Evolutionary conservation across 2,113 vertebrate species (phyloP).

Genomic region (Agapornis roseicollis): DNA sequence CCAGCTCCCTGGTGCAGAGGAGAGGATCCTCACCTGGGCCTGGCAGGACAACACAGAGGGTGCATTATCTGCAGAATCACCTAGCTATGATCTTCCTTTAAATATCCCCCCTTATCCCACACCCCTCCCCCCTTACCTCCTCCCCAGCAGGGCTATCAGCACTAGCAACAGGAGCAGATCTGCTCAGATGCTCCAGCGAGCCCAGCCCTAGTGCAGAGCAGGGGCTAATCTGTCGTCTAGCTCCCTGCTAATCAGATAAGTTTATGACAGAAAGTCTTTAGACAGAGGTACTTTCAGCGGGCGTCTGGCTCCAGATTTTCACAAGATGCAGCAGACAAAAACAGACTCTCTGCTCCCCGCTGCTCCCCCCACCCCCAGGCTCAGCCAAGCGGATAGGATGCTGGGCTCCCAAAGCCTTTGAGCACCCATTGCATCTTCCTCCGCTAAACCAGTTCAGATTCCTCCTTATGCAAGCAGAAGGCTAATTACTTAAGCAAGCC

Average conservation of each 20-base stretch:
- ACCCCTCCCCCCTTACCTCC: background rate
- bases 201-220: background rate
- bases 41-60: background rate
- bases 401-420: background rate
- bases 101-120: background rate
- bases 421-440: background rate
- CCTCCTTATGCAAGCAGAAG: constrained; percentile 68
- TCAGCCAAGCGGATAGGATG: background rate
- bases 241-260: constrained; percentile 64
- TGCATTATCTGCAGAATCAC: constrained; percentile 28
- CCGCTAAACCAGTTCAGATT: background rate
- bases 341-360: background rate
- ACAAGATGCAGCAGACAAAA: background rate
- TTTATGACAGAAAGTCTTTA: constrained; percentile 50
- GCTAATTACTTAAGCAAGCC: constrained; percentile 44
- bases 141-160: background rate
- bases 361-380: background rate
- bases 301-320: constrained; percentile 47
- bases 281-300: constrained; percentile 33
- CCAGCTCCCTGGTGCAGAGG: background rate
- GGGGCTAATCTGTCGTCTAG: constrained; percentile 47
- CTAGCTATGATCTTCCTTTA: constrained; percentile 27
- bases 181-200: background rate
- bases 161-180: background rate
- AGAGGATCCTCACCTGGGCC: constrained; percentile 31